phyloP scores from a whole-genome alignment of 2,113 vertebrate genomes.

The Anoura caudifer region DNA sequence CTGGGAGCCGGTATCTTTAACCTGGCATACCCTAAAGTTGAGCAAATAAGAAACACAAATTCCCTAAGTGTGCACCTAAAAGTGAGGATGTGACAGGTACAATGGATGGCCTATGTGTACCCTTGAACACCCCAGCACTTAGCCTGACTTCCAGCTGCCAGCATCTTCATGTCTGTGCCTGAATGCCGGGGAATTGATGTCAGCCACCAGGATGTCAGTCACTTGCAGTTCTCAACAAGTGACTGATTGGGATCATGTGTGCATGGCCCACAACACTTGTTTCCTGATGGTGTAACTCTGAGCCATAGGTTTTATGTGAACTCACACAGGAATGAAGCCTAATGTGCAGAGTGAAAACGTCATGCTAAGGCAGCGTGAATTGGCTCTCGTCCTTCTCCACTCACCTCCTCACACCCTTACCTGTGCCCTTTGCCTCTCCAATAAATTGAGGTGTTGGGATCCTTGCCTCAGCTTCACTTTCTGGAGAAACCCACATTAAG shows the following conservation, averaged over 20 bases:
- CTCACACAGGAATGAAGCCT: not conserved
- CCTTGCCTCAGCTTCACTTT: not conserved
- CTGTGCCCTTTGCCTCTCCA: not conserved
- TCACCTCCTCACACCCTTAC: not conserved
- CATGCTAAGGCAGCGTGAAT: not conserved
- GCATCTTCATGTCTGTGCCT: not conserved
- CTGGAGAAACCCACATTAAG: not conserved
- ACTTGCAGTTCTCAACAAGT: not conserved
- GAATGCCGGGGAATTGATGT: not conserved
- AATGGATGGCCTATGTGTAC: rapidly evolving
- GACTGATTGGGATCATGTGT: not conserved
- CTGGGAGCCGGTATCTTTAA: not conserved
- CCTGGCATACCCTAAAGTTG: not conserved
- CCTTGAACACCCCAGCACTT: not conserved
- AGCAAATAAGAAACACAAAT: not conserved
- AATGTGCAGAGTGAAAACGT: not conserved
- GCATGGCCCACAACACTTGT: not conserved
- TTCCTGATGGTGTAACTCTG: not conserved
- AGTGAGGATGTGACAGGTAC: not conserved
- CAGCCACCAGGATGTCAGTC: not conserved
- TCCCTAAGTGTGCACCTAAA: not conserved
- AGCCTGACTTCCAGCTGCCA: not conserved
- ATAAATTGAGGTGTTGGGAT: not conserved
- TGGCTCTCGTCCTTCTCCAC: not conserved
- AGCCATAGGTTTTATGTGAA: not conserved